Conservation (phyloP, 2,113 vertebrate species). For the Istiophorus platypterus region DNA sequence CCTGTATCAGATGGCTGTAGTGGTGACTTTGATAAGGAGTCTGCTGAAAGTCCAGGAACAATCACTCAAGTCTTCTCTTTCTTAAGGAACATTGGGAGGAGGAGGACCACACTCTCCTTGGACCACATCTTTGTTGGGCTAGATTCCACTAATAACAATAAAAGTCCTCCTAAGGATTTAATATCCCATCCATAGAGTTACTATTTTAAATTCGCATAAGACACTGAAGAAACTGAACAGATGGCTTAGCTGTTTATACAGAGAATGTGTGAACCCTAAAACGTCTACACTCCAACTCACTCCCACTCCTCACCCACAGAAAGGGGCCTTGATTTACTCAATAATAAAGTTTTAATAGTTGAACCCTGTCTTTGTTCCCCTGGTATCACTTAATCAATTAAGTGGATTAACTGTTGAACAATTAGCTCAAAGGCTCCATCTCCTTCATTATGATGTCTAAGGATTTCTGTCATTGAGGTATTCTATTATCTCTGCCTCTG, state of each 20-base stretch:
- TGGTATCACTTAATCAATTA: constrained; percentile 1
- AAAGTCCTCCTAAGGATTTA: constrained; percentile 55
- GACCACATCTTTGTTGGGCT: not conserved
- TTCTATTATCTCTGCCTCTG: not conserved
- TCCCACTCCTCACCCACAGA: not conserved
- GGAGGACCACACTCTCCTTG: not conserved
- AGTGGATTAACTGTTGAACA: constrained; percentile 27
- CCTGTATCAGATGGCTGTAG: not conserved
- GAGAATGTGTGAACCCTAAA: constrained; percentile 31
- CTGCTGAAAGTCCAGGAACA: not conserved
- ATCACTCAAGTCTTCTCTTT: not conserved
- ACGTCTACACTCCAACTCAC: constrained; percentile 7
- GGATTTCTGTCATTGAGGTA: constrained; percentile 8
- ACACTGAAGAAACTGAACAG: constrained; percentile 50
- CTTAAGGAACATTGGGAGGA: not conserved
- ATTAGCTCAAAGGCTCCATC: constrained; percentile 18
- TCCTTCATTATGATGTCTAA: constrained; percentile 29
- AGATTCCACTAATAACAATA: constrained; percentile 45
- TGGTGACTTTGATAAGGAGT: not conserved
- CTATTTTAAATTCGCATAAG: constrained; percentile 54
- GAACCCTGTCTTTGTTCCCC: constrained; percentile 2
- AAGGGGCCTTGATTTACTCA: constrained; percentile 4
- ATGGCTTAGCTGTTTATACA: constrained; percentile 52
- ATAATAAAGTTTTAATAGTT: constrained; percentile 24
- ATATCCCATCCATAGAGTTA: constrained; percentile 65